Evolutionary conservation across 53 echinoderm and acorn worm genomes (phyloP), one percentile per base, ranked within the genome.

Genomic region (Actinopyga echinites): DNA sequence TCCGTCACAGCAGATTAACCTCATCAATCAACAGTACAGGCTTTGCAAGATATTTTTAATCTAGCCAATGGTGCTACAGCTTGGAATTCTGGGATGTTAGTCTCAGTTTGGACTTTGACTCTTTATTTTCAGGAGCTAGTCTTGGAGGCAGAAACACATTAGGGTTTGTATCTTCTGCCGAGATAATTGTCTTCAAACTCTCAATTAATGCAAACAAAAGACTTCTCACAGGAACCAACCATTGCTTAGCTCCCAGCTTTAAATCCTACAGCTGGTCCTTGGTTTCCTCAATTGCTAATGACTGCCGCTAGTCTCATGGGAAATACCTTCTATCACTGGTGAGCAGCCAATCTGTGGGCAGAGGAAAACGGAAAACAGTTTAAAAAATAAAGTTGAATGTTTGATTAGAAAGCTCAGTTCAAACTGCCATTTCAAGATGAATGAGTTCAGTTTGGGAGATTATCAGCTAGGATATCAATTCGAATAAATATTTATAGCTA

Each of bases 261-360:
- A 37, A 68, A 34, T 37, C 37, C 2, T 68, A 68, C 68, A 68
- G 68, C 68, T 68, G 68, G 22, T 36, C 35, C 31, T 32, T 68
- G 35, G 35, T 38, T 30, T 38, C 12, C 38, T 32, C 31, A 68
- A 68, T 68, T 38, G 10, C 35, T 35, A 30, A 33, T 68, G 34
- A 68, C 68, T 35, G 68, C 34, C 4, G 36, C 34, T 38, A 21
- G 68, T 68, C 68, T 68, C 68, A 21, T 2, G 68, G 68, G 68
- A 68, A 68, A 68, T 68, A 34, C 22, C 68, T 68, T 38, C 34
- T 35, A 68, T 34, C 68, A 68, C 37, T 12, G 68, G 68, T 68
- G 11, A 37, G 35, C 68, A 11, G 32, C 67, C 37, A 37, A 68
- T 68, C 68, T 68, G 68, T 34, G n/a, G 40, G 68, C 21, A 68